phyloP scores from a whole-genome alignment of 2,888 invertebrate species.

The Gryllus longicercus region DNA sequence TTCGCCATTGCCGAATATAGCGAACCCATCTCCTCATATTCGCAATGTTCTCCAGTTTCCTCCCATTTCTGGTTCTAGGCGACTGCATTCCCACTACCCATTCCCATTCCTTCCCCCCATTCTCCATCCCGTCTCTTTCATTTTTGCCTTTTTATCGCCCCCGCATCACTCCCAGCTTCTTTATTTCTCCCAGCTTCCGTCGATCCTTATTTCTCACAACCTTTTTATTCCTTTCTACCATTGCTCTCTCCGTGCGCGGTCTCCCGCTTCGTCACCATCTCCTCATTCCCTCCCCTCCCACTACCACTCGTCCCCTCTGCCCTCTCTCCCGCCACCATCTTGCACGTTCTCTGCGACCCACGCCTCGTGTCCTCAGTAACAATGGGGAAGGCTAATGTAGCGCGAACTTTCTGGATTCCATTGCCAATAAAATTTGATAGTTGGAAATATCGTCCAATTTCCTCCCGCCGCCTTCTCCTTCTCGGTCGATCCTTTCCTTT shows the following conservation, averaged over 20 bases:
- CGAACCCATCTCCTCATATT: no score
- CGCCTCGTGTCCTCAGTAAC: conserved; percentile 21
- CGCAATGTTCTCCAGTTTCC: no score
- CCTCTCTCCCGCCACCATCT: neutral
- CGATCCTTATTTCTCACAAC: no score
- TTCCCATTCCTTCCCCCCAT: no score
- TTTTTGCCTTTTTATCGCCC: no score
- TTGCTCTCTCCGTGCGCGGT: neutral
- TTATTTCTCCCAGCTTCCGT: no score
- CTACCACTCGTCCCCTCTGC: neutral
- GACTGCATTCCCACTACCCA: no score
- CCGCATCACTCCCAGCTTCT: no score
- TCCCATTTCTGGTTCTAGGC: no score
- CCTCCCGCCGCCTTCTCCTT: conserved; percentile 27
- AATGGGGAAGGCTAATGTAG: conserved; percentile 31
- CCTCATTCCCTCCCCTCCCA: neutral
- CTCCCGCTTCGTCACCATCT: neutral
- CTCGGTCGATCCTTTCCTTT: neutral
- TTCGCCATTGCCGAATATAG: no score
- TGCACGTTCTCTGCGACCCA: neutral
- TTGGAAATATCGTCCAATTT: conserved; percentile 37
- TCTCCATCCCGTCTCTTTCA: no score
- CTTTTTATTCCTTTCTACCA: neutral
- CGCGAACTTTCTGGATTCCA: conserved; percentile 35
- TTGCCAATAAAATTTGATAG: conserved; percentile 38